Percentiles rank a stretch among this genome's conserved stretches.
Conservation (phyloP, 2,888 invertebrate genomes). For the Gonocerus acuteangulatus region DNA sequence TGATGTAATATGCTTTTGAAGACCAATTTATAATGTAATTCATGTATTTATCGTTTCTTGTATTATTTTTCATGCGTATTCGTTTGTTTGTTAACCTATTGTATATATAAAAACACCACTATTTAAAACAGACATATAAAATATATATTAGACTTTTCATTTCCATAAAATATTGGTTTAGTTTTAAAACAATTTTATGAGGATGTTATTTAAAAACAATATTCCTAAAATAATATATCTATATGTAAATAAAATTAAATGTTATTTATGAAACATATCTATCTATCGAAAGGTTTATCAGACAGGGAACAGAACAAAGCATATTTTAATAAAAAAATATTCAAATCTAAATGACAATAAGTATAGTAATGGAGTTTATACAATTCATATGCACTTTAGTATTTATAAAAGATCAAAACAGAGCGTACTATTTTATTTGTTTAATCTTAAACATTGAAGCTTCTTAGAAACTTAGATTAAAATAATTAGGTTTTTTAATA, state of each 20-base stretch:
- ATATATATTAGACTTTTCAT: conserved; percentile 7
- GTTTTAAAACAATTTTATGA: conserved; percentile 20
- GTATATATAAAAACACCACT: conserved; percentile 21
- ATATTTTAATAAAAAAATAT: conserved; percentile 27
- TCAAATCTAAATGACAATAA: conserved; percentile 25
- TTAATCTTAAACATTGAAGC: conserved; percentile 8
- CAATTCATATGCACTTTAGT: conserved; percentile 23
- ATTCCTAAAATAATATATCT: conserved; percentile 12
- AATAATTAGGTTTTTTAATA: conserved; percentile 14
- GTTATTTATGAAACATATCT: conserved; percentile 27
- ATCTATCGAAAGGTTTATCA: conserved; percentile 21
- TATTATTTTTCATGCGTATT: too few relatives aligned
- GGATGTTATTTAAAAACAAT: conserved; percentile 10
- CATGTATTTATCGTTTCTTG: background rate
- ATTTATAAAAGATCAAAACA: background rate
- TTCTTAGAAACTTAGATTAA: conserved; percentile 25
- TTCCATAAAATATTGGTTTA: conserved; percentile 2
- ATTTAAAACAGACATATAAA: conserved; percentile 6
- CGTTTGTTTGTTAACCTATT: background rate
- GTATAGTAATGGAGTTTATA: conserved; percentile 21
- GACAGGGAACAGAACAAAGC: conserved; percentile 27
- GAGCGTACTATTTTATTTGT: conserved; percentile 7
- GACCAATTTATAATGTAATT: conserved; percentile 6
- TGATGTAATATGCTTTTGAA: background rate
- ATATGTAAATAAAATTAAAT: conserved; percentile 25